phyloP scores from a whole-genome alignment of 2,113 vertebrate species.

The Lophochroa leadbeateri region DNA sequence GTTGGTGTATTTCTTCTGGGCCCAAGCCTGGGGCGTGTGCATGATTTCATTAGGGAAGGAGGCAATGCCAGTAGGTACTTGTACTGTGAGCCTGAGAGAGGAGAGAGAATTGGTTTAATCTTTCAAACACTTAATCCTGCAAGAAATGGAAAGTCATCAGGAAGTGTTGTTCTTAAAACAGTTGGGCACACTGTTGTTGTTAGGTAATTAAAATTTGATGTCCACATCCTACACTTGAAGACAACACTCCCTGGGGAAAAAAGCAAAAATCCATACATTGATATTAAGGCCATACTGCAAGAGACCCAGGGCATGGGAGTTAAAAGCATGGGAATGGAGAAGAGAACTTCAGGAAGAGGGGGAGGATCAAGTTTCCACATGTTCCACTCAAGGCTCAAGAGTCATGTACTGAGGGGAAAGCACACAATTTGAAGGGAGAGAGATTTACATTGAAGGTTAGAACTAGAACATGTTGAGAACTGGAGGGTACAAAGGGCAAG shows the following conservation, averaged over 20 bases:
- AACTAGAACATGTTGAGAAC: background rate
- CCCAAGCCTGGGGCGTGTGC: conserved; percentile 64
- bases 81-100: conserved; percentile 68
- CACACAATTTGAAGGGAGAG: background rate
- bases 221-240: background rate
- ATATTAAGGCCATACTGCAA: background rate
- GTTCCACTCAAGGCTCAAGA: background rate
- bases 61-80: conserved; percentile 73
- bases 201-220: background rate
- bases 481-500: background rate
- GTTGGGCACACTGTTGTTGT: background rate
- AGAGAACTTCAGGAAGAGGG: background rate
- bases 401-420: background rate
- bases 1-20: conserved; percentile 68
- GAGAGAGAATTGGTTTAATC: background rate
- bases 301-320: background rate
- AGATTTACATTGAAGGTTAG: background rate
- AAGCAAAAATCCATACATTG: background rate
- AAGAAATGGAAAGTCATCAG: background rate
- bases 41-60: conserved; percentile 74
- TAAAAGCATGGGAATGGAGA: background rate
- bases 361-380: background rate
- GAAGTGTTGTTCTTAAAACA: background rate
- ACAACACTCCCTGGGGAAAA: background rate
- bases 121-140: background rate